phyloP scores from a whole-genome alignment of 1,140 invertebrate genomes.

The Probaryconus sp. region DNA sequence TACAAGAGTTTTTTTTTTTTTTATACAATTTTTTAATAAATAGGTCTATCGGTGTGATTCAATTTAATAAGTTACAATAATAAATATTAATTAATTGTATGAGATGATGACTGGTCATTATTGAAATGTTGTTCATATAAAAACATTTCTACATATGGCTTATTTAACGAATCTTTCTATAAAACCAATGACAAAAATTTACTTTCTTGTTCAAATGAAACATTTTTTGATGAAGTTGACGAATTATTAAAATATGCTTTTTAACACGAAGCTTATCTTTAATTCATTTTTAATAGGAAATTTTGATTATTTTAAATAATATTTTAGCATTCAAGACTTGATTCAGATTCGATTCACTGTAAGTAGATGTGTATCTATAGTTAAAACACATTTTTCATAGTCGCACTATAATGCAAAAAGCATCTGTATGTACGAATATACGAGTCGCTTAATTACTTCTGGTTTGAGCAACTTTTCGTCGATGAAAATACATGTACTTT shows the following conservation, averaged over 20 bases:
- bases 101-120: slow-evolving; percentile 38
- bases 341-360: slow-evolving; percentile 37
- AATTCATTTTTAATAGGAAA: too few relatives aligned
- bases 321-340: neutral
- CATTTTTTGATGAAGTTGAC: too few relatives aligned
- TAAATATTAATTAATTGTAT: slow-evolving; percentile 48
- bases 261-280: too few relatives aligned
- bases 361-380: slow-evolving; percentile 39
- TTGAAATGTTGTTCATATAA: slow-evolving; percentile 42
- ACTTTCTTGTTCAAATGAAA: neutral
- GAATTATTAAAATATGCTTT: too few relatives aligned
- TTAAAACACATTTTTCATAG: slow-evolving; percentile 18
- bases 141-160: slow-evolving; percentile 52
- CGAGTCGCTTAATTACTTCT: slow-evolving; percentile 38
- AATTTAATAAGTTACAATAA: slow-evolving; percentile 45
- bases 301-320: neutral
- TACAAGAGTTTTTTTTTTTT: too few relatives aligned
- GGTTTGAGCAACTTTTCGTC: slow-evolving; percentile 54
- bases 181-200: neutral
- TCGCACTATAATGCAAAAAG: slow-evolving; percentile 26
- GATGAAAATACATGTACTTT: slow-evolving; percentile 19
- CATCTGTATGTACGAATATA: slow-evolving; percentile 42
- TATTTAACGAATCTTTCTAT: slow-evolving; percentile 28
- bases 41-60: slow-evolving; percentile 35
- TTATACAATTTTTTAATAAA: slow-evolving; percentile 43